phyloP scores from a whole-genome alignment of 2,797 vertebrate genomes.

The Betta splendens region DNA sequence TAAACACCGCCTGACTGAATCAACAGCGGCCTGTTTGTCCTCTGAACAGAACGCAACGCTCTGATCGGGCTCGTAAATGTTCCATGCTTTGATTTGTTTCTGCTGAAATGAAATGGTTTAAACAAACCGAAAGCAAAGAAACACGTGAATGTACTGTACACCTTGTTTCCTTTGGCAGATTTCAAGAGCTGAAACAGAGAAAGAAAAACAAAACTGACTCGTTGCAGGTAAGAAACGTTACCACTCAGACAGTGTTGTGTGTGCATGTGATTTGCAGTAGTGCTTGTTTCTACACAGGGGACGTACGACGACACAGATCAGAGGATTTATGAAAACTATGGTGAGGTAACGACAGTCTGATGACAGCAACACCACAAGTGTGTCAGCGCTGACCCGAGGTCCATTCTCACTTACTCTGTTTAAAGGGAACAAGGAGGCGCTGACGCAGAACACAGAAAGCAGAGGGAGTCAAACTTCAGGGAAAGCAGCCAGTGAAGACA shows the following conservation, averaged over 20 bases:
- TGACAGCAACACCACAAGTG: not conserved
- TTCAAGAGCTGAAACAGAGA: conserved; percentile 63
- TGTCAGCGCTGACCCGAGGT: not conserved
- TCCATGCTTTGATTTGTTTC: conserved; percentile 23
- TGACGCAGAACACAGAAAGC: not conserved
- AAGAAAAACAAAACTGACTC: conserved; percentile 29
- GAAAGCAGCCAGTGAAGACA: conserved; percentile 4
- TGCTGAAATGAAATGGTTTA: conserved; percentile 8
- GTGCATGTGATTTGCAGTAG: not conserved
- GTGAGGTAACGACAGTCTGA: conserved; percentile 36
- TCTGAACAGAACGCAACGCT: conserved; percentile 32
- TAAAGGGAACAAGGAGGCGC: conserved; percentile 42
- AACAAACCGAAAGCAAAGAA: no score
- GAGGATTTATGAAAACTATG: conserved; percentile 12
- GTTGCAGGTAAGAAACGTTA: conserved; percentile 47
- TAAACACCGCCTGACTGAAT: conserved; percentile 28
- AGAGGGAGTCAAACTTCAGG: conserved; percentile 19
- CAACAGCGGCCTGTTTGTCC: conserved; percentile 39
- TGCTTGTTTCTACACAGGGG: conserved; percentile 29
- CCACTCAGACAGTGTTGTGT: no score
- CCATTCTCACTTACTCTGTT: conserved; percentile 21
- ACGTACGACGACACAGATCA: conserved; percentile 13
- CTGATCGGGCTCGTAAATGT: conserved; percentile 48
- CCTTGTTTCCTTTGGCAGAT: conserved; percentile 59
- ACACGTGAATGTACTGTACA: not conserved